phyloP scores from a whole-genome alignment of 2,797 vertebrate species.

The Diplodus puntazzo region DNA sequence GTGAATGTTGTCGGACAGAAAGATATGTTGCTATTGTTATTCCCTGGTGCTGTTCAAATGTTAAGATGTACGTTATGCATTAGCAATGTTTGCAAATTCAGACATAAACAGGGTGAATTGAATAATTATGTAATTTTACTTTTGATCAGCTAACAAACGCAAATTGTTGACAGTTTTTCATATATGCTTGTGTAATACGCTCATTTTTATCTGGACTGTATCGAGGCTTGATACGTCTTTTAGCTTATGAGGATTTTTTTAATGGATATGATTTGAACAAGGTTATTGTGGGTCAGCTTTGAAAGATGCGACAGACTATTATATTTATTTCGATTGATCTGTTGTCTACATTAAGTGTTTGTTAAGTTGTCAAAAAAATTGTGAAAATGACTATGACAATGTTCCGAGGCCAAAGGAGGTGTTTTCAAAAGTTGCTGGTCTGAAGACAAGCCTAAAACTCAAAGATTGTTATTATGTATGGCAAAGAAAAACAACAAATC shows the following conservation, averaged over 20 bases:
- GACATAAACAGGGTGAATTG: not conserved
- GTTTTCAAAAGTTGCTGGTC: not conserved
- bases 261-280: no score
- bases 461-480: not conserved
- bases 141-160: not conserved
- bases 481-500: no score
- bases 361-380: not conserved
- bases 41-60: not conserved
- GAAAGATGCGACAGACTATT: not conserved
- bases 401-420: not conserved
- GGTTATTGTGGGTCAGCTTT: not conserved
- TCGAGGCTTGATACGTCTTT: not conserved
- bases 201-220: not conserved
- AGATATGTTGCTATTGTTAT: not conserved
- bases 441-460: no score
- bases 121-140: not conserved
- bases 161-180: not conserved
- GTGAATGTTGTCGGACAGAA: no score
- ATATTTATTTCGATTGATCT: not conserved
- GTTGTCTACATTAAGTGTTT: no score
- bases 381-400: not conserved
- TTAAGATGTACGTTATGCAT: no score
- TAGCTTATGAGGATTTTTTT: not conserved
- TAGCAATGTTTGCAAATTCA: not conserved
- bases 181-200: not conserved